Conservation (phyloP, 2,113 vertebrate species). For the Podocnemis expansa region DNA sequence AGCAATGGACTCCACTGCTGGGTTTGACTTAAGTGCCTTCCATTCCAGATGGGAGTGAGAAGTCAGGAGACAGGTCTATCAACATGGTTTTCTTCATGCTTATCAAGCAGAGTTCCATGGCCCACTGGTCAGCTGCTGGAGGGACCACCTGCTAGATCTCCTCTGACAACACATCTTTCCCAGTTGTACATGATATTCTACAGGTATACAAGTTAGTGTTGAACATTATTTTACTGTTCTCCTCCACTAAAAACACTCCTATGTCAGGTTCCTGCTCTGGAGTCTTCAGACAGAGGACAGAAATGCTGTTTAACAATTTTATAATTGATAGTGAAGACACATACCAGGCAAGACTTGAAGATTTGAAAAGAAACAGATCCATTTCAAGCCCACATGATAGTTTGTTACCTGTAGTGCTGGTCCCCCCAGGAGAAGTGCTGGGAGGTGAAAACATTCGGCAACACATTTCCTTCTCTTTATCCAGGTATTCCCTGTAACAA, state of each 20-base stretch:
- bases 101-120: not conserved
- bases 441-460: conserved; percentile 72
- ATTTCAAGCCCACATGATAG: not conserved
- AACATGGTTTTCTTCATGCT: too few relatives aligned
- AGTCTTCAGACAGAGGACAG: not conserved
- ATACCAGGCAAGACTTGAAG: not conserved
- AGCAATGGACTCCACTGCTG: not conserved
- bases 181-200: not conserved
- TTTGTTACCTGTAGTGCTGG: conserved; percentile 63
- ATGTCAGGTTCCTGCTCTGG: not conserved
- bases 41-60: too few relatives aligned
- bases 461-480: conserved; percentile 77
- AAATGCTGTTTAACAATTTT: not conserved
- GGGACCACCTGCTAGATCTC: not conserved
- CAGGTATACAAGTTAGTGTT: not conserved
- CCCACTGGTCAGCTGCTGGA: not conserved
- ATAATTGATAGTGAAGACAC: not conserved
- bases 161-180: not conserved
- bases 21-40: not conserved
- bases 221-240: not conserved
- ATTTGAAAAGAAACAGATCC: not conserved
- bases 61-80: too few relatives aligned
- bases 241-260: not conserved
- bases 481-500: conserved; percentile 61
- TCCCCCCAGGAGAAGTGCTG: not conserved